phyloP scores from a whole-genome alignment of 2,113 vertebrate genomes.

The Coracopsis vasa region DNA sequence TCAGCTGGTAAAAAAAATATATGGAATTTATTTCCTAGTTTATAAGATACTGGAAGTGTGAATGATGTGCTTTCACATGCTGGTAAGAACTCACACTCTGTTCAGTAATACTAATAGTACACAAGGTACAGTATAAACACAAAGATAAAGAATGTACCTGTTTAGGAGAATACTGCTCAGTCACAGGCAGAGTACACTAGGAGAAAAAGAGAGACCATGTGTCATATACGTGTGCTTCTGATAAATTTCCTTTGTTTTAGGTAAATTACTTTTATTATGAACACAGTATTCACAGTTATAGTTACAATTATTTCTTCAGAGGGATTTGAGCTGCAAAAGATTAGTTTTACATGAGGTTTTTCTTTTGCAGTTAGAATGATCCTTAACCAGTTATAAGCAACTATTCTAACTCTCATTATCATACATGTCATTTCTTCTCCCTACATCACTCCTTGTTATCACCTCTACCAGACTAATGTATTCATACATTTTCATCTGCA shows the following conservation, averaged over 20 bases:
- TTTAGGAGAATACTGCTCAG: background rate
- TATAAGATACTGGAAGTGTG: background rate
- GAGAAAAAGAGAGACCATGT: background rate
- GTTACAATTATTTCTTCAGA: background rate
- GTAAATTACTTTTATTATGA: background rate
- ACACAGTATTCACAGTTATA: background rate
- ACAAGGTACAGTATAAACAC: background rate
- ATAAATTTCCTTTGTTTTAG: background rate
- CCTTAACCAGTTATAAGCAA: background rate
- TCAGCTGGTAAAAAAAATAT: background rate
- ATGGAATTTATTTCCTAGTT: background rate
- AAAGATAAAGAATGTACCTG: background rate
- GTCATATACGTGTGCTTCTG: background rate
- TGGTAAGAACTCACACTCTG: background rate
- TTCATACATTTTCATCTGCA: background rate
- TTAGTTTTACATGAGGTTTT: background rate
- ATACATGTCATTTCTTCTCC: background rate
- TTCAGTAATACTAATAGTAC: background rate
- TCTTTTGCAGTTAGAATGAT: background rate
- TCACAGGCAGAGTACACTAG: background rate
- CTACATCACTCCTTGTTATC: background rate
- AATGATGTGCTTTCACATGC: background rate
- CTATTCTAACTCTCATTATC: background rate
- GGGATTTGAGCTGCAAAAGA: background rate
- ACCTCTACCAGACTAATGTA: background rate